phyloP scores from a whole-genome alignment of 2,888 invertebrate genomes.

The Hydriomena furcata region DNA sequence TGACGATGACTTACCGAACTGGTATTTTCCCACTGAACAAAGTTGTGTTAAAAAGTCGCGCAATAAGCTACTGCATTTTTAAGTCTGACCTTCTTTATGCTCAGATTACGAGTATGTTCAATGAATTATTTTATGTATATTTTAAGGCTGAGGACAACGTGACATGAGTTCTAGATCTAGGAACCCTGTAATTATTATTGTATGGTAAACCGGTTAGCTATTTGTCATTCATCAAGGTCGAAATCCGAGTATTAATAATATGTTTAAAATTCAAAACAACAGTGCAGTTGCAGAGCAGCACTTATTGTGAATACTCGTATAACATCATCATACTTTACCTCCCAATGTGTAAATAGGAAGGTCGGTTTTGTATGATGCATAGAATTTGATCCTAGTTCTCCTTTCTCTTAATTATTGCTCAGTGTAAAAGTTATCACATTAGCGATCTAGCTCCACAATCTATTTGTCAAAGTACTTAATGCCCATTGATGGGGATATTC shows the following conservation, averaged over 20 bases:
- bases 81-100: constrained; percentile 14
- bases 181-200: constrained; percentile 18
- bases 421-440: neutral
- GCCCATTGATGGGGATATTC: no score
- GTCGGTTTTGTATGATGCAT: constrained; percentile 4
- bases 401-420: no score
- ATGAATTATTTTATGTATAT: constrained; percentile 10
- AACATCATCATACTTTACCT: neutral
- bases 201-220: constrained; percentile 17
- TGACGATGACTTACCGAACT: constrained; percentile 25
- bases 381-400: no score
- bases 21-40: constrained; percentile 30
- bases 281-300: constrained; percentile 4
- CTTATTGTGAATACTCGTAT: constrained; percentile 3
- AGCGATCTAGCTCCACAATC: no score
- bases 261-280: constrained; percentile 17
- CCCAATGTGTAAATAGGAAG: neutral
- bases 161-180: constrained; percentile 8
- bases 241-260: constrained; percentile 19
- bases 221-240: constrained; percentile 25
- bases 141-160: constrained; percentile 13
- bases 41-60: constrained; percentile 23
- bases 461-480: no score
- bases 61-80: constrained; percentile 19
- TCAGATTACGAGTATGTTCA: constrained; percentile 5